A percentile compares a stretch with the other conserved stretches of the same genome.
phyloP scores from a whole-genome alignment of 2,888 invertebrate genomes.

The Buathra laborator region DNA sequence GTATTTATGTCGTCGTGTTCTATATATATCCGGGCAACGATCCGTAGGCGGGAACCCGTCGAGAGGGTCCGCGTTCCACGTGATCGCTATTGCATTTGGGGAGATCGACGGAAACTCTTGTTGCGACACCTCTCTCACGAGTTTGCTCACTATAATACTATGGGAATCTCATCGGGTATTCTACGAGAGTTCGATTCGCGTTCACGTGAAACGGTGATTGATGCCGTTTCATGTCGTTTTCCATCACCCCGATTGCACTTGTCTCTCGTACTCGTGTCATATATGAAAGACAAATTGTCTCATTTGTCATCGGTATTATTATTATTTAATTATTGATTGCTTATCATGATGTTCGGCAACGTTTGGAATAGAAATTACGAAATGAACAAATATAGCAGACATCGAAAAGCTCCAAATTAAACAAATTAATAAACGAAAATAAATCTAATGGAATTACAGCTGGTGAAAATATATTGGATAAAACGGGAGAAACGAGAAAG shows the following conservation, averaged over 20 bases:
- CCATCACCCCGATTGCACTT: neutral
- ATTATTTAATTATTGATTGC: neutral
- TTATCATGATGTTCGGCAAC: neutral
- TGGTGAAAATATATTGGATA: no score
- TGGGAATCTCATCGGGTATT: constrained; percentile 18
- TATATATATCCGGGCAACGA: neutral
- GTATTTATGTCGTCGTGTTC: neutral
- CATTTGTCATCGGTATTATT: no score
- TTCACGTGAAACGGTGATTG: constrained; percentile 6
- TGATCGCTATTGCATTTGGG: constrained; percentile 33
- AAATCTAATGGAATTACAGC: no score
- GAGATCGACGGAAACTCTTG: constrained; percentile 11
- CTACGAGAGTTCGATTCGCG: constrained; percentile 9
- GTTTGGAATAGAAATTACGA: neutral
- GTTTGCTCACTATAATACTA: constrained; percentile 14
- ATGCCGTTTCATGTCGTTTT: neutral
- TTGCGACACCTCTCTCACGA: constrained; percentile 28
- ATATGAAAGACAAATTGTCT: no score
- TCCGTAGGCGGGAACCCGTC: neutral
- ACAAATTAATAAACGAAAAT: no score
- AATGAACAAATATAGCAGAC: no score
- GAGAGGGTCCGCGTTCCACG: neutral
- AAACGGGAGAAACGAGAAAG: no score
- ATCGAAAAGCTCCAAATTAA: no score
- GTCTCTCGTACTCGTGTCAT: neutral